These are phyloP conservation scores for Cantharis lateralis DNA, from an alignment of 2,888 invertebrate genomes.

Conservation along the genomic window DNA sequence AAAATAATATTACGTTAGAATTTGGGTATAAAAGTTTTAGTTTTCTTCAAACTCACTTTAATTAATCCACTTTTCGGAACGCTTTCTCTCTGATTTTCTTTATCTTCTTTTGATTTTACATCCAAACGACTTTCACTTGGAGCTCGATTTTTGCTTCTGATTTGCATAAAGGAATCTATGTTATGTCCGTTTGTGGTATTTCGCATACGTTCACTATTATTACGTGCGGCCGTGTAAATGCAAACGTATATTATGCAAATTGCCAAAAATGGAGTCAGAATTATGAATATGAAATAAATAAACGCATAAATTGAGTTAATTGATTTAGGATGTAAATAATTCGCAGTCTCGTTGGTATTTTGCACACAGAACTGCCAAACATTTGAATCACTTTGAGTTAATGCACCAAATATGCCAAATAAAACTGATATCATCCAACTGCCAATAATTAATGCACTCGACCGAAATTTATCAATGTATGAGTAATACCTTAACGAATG, in stretches of 20 bases:
- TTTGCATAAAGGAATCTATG: conserved; percentile 56
- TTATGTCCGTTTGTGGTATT: conserved; percentile 56
- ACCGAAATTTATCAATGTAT: conserved; percentile 59
- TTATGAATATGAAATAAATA: conserved; percentile 56
- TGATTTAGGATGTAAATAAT: conserved; percentile 35
- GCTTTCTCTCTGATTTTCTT: conserved; percentile 1
- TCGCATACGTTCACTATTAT: conserved; percentile 68
- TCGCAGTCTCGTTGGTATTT: conserved; percentile 7
- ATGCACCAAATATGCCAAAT: conserved; percentile 56
- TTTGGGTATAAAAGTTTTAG: background rate
- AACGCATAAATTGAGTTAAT: conserved; percentile 57
- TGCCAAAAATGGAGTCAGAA: conserved; percentile 61
- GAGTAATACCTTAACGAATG: conserved; percentile 68
- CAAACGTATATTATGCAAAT: conserved; percentile 76
- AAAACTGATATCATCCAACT: conserved; percentile 58
- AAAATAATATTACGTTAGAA: background rate
- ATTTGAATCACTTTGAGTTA: conserved; percentile 56
- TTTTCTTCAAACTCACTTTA: conserved; percentile 21
- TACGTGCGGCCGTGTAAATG: conserved; percentile 76
- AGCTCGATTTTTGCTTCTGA: conserved; percentile 52
- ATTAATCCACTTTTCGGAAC: conserved; percentile 44
- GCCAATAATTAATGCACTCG: conserved; percentile 55
- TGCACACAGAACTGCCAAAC: conserved; percentile 55
- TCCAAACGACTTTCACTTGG: conserved; percentile 51
- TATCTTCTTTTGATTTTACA: conserved; percentile 1